Percentiles rank a stretch among this genome's conserved stretches.
These are phyloP conservation scores for Sussaba pulchella DNA, from an alignment of 2,888 invertebrate species.

Conservation along the genomic window DNA sequence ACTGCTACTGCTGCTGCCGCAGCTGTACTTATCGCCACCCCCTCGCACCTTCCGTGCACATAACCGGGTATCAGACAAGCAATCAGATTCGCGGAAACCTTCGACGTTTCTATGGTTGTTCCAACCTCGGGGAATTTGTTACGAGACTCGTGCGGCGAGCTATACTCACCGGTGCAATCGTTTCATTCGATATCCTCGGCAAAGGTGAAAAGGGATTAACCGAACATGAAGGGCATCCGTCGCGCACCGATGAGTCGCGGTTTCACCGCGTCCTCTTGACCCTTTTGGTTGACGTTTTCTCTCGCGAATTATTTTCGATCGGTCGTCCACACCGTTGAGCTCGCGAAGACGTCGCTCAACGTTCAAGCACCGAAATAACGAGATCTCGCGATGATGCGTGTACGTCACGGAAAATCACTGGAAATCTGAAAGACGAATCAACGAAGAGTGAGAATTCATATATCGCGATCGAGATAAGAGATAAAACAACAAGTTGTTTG, in stretches of 20 bases:
- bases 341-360: not conserved
- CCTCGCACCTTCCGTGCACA: not conserved
- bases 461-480: slow-evolving; percentile 5
- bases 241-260: not conserved
- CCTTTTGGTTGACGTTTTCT: not conserved
- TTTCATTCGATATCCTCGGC: not conserved
- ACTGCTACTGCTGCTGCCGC: slow-evolving; percentile 8
- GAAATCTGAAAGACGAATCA: not conserved
- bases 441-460: not conserved
- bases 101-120: slow-evolving; percentile 8
- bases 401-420: slow-evolving; percentile 21
- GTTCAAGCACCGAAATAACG: too few relatives aligned
- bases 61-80: not conserved
- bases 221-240: not conserved
- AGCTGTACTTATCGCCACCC: slow-evolving; percentile 12
- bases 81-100: not conserved
- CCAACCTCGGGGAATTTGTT: slow-evolving; percentile 21
- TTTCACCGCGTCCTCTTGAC: not conserved
- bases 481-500: slow-evolving; percentile 4
- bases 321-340: not conserved
- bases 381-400: not conserved
- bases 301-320: not conserved
- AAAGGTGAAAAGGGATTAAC: slow-evolving; percentile 13
- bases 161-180: not conserved
- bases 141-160: not conserved